Base-by-base conservation (phyloP, 2,888 invertebrate species). In the Eupelmus urozonus region DNA sequence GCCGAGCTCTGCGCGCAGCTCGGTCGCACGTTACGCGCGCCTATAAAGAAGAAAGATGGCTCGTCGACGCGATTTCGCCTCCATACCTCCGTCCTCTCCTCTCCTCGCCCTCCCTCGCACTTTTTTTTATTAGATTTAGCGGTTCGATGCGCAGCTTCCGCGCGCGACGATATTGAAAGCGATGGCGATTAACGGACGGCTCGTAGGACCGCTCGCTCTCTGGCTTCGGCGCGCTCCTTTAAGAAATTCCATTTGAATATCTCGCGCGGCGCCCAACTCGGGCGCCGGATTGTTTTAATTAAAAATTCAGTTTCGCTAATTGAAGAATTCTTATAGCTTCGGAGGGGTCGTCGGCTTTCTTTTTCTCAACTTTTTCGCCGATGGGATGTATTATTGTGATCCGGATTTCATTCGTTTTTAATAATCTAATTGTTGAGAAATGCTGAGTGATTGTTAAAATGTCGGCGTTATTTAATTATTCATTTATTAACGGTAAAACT, bases 101-200 rank as follows among this genome's bases (percentile, higher is more conserved):
- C n/a, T n/a, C n/a, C n/a, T 34, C 34, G 3, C 34, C 9, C 34
- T 34, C 34, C 9, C 34, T 34, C 34, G 3, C 9, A 34, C 42
- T 27, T 13, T 25, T 76, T 77, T 74, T 74, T 74, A 77, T 80
- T 74, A 80, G 80, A 80, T 80, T 80, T 77, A 74, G 73, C 80
- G 74, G 76, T 74, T 73, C 76, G 70, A 73, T 71, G 80, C 73
- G 55, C 80, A 71, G 75, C 72, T 79, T 76, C 72, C 67, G 65
- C 70, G 70, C 67, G 65, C 70, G 70, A 74, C 45, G 53, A 80
- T 77, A 80, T 76, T 70, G 76, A 77, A 77, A 70, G 65, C 60
- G 80, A 76, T 77, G 79, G 69, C 79, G 76, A 79, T 79, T 76
- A 76, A 73, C 67, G 69, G 71, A 74, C 51, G 78, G 62, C 66